Percentiles rank a stretch among this genome's conserved stretches.
Conservation (phyloP, 2,888 invertebrate species). For the Microctonus brassicae region DNA sequence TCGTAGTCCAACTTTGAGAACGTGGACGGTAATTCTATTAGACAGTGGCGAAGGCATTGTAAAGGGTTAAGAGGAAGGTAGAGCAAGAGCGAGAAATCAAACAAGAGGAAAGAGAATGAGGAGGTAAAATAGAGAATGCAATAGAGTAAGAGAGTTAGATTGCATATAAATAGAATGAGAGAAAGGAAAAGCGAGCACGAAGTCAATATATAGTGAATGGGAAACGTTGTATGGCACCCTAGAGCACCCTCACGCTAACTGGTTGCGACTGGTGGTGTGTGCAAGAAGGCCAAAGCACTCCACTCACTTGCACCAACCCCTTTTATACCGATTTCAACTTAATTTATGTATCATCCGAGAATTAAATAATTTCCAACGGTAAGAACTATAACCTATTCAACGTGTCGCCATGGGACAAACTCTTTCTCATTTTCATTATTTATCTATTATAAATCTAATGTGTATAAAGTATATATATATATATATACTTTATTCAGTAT, state of each 20-base stretch:
- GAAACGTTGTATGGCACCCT: slow-evolving; percentile 65
- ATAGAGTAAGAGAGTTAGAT: slow-evolving; percentile 24
- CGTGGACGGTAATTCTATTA: slow-evolving; percentile 68
- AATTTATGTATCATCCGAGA: slow-evolving; percentile 71
- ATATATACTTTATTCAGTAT: neutral
- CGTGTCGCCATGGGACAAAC: slow-evolving; percentile 41
- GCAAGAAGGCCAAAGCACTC: no score
- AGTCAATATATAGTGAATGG: slow-evolving; percentile 42
- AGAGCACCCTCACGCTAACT: slow-evolving; percentile 70
- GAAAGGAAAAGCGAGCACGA: slow-evolving; percentile 32
- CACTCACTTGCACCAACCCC: no score
- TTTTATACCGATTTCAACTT: slow-evolving; percentile 67
- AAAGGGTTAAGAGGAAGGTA: slow-evolving; percentile 65
- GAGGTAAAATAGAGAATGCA: neutral
- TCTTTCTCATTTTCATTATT: slow-evolving; percentile 49
- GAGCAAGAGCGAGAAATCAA: slow-evolving; percentile 24
- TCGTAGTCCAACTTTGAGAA: slow-evolving; percentile 32
- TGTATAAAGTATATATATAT: neutral
- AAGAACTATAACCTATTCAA: slow-evolving; percentile 37
- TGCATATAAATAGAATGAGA: slow-evolving; percentile 40
- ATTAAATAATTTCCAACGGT: slow-evolving; percentile 69
- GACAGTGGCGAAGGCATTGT: slow-evolving; percentile 65
- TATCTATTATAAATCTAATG: no score
- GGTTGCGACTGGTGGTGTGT: slow-evolving; percentile 66
- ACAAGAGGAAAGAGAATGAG: slow-evolving; percentile 31